phyloP scores from a whole-genome alignment of 2,797 vertebrate genomes.

The Novumbra hubbsi region DNA sequence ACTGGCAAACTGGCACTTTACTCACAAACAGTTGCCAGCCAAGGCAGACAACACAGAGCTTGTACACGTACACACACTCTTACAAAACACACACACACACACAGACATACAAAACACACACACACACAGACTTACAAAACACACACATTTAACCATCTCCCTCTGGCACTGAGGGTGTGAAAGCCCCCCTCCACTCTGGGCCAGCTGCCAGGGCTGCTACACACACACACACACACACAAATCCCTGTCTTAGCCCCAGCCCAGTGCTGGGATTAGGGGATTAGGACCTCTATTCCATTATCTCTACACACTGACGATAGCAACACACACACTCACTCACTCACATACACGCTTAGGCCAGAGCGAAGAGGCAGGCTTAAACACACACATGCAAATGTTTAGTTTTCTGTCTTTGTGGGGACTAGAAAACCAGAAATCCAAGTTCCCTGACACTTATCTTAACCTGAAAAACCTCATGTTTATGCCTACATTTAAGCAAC shows the following conservation, averaged over 20 bases:
- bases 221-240: conserved; percentile 50
- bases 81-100: neutral
- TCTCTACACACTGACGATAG: conserved; percentile 66
- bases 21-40: conserved; percentile 55
- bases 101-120: conserved; percentile 1
- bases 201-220: conserved; percentile 58
- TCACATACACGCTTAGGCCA: conserved; percentile 33
- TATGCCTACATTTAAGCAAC: too few species aligned
- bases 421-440: too few species aligned
- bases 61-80: conserved; percentile 5
- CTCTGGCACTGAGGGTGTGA: conserved; percentile 49
- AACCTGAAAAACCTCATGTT: too few species aligned
- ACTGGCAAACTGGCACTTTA: conserved; percentile 33
- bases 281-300: conserved; percentile 80
- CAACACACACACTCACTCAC: conserved; percentile 16
- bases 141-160: conserved; percentile 52
- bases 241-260: conserved; percentile 79
- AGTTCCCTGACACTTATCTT: too few species aligned
- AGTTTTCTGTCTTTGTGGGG: too few species aligned
- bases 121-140: conserved; percentile 30
- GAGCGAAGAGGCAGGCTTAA: conserved; percentile 31
- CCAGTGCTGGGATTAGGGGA: conserved; percentile 79
- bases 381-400: too few species aligned
- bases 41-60: conserved; percentile 62
- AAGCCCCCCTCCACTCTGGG: conserved; percentile 43